Evolutionary conservation across 2,888 invertebrate genomes (phyloP), one percentile per base, ranked within the genome.

Genomic region (Diaperis boleti): DNA sequence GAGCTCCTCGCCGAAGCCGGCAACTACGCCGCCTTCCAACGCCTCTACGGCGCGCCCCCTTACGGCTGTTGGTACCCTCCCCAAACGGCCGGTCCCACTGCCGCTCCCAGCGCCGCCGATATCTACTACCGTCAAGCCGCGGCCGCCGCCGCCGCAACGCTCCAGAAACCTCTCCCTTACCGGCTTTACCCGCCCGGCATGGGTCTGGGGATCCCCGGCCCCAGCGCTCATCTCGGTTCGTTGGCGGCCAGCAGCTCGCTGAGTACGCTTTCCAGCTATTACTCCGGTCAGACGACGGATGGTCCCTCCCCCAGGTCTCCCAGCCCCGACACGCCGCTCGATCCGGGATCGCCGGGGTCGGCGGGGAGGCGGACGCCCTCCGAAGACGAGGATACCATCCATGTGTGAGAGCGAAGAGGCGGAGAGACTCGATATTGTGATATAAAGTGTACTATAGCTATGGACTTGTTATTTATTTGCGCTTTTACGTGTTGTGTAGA

Each of bases 11-110:
- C 97, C 1, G 99, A 99, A 81, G 96, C 98, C 0, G 96, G 96
- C 5, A 98, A 98, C 84, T 96, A 95, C 83, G 97, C 97, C 1
- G 98, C 98, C n/a, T 95, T 99, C 78, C 98, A 98, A 83, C 88
- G 98, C 66, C 85, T 98, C 67, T 95, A 95, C 83, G 93, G 93
- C 6, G 88, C 88, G 0, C 87, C 88, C 7, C 89, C 91, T 0
- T 92, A 92, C 80, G 86, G 87, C 37, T 87, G 86, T 61, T 88
- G 87, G 82, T 82, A 88, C 42, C 85, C 85, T 3, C 85, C 85
- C 1, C 89, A 89, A 68, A 77, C 84, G 70, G 84, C 82, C 67
- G 71, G 84, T 69, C 82, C 83, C 81, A 85, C 90, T 65, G 86
- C 89, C 7, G 86, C 80, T 76, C 79, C 85, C 69, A 87, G 89